Base-by-base conservation (phyloP, 37 sponge, comb jelly and placozoan species). In the Cliona cf. orientalis region DNA sequence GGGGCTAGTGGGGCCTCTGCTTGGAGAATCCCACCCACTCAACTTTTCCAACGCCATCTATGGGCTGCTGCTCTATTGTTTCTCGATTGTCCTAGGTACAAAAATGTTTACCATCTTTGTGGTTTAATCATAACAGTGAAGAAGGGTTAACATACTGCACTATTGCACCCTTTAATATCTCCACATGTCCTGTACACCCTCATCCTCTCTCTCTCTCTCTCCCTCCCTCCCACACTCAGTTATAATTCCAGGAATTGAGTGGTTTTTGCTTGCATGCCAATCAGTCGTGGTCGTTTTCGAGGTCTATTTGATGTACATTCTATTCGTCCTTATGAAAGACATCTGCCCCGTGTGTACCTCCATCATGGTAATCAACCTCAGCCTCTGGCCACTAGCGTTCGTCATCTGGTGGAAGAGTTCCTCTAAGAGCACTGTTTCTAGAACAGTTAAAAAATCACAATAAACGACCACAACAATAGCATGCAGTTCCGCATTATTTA, bases 301-400 rank as follows among this genome's bases (percentile, higher is more conserved):
- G 31, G 38, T 90, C 69, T 90, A 90, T 32, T 82, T 90, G 37
- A 28, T 40, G 9, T 85, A 81, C 76, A 55, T 90, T 26, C 46
- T 90, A 62, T 36, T 58, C 29, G 34, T 32, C 43, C 21, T 90
- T 17, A 49, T 90, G 72, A 23, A 66, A 36, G 91, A 90, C 63
- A 2, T 85, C 42, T 90, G 91, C 66, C 36, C 81, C 7, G 78
- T 90, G 7, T 90, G 91, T 41, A 45, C 64, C 55, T 6, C 81
- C 33, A 53, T 80, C 1, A 72, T 85, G 53, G 49, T 42, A 0
- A 61, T 85, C 9, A 79, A 90, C 66, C 23, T 74, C 32, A n/a
- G 38, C 37, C 72, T 89, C 5, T 26, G 76, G 32, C 29, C 58
- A 0, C 36, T 71, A 0, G 58, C 72, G 7, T 19, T 83, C 17